These are phyloP conservation scores for Rhea pennata DNA, from an alignment of 2,113 vertebrate genomes.

Conservation along the genomic window DNA sequence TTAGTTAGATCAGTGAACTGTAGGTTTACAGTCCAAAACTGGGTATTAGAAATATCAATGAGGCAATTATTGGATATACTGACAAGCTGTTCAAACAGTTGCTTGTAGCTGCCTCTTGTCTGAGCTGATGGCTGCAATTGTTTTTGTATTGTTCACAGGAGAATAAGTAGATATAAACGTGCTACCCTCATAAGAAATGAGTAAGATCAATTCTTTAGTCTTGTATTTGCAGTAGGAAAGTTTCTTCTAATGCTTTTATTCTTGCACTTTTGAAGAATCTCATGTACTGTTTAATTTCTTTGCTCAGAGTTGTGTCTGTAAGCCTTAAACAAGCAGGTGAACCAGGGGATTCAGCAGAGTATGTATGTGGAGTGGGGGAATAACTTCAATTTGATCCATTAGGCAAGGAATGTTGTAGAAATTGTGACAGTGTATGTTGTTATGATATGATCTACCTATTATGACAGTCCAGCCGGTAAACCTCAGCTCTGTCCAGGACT, in stretches of 20 bases:
- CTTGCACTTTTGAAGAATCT: not conserved
- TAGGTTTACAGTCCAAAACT: not conserved
- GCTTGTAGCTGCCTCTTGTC: not conserved
- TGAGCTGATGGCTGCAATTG: fast-evolving
- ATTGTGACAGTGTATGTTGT: not conserved
- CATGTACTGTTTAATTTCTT: not conserved
- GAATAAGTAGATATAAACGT: not conserved
- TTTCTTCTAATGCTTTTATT: not conserved
- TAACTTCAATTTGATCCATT: not conserved
- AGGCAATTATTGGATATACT: not conserved
- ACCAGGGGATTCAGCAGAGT: not conserved
- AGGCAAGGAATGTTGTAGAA: not conserved
- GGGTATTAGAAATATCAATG: not conserved
- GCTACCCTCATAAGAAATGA: not conserved
- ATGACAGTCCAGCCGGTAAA: not conserved
- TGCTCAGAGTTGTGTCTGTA: not conserved
- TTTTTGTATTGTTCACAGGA: not conserved
- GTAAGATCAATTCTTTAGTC: not conserved
- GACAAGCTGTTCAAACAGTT: not conserved
- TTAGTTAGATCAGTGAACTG: not conserved
- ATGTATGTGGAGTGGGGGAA: not conserved
- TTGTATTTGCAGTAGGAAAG: not conserved
- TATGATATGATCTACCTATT: fast-evolving
- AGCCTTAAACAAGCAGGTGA: not conserved
- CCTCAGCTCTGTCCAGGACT: not conserved